These are phyloP conservation scores for Pristionchus exspectatus DNA, from an alignment of 2,888 invertebrate genomes.

Conservation along the genomic window DNA sequence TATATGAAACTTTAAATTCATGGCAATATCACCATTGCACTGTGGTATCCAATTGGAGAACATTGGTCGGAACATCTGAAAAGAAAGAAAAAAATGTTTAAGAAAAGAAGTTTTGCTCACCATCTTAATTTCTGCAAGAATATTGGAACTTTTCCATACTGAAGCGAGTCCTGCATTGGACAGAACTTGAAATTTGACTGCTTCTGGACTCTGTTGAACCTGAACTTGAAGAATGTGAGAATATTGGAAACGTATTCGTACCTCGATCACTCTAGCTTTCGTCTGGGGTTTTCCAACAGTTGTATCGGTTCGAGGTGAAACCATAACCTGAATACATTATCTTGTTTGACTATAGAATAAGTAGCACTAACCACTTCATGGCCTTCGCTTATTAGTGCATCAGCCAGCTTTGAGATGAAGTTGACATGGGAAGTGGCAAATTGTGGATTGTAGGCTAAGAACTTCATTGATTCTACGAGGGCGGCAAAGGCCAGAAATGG, in stretches of 20 bases:
- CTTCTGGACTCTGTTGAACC: neutral
- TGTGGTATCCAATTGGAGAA: constrained; percentile 18
- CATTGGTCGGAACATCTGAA: constrained; percentile 11
- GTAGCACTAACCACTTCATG: constrained; percentile 60
- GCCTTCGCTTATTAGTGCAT: constrained; percentile 61
- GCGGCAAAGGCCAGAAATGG: neutral
- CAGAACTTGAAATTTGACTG: neutral
- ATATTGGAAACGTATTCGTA: too few species aligned
- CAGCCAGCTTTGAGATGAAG: constrained; percentile 63
- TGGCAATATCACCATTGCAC: neutral
- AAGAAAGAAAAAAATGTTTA: neutral
- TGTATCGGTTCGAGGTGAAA: constrained; percentile 28
- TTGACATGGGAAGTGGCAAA: constrained; percentile 66
- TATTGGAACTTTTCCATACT: constrained; percentile 19
- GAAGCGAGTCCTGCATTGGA: neutral
- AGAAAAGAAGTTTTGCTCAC: neutral
- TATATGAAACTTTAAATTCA: neutral
- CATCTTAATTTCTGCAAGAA: constrained; percentile 3
- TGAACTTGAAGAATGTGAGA: neutral
- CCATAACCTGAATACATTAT: neutral
- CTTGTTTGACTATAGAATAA: neutral
- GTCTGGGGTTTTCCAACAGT: neutral
- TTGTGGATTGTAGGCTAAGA: constrained; percentile 63
- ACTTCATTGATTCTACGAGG: neutral
- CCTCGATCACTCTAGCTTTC: constrained; percentile 5